Evolutionary conservation across 1,140 invertebrate genomes (phyloP).

Genomic region (Aphaenogaster ashmeadi): DNA sequence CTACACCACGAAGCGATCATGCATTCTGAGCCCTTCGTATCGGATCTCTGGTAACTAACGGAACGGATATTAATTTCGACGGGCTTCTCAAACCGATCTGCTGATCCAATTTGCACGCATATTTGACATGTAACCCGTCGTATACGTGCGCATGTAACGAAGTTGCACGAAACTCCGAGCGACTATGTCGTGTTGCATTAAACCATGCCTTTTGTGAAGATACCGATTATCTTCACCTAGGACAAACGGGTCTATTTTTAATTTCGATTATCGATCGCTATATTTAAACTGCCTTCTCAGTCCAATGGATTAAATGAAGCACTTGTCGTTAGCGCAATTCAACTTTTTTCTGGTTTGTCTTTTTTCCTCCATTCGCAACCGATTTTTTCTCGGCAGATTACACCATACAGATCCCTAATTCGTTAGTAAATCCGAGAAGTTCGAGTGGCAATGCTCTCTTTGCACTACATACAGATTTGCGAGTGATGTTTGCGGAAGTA

Average conservation of each 20-base stretch:
- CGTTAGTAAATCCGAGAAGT: conserved; percentile 77
- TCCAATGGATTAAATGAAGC: neutral
- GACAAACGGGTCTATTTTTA: neutral
- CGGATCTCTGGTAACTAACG: conserved; percentile 78
- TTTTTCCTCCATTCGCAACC: conserved; percentile 70
- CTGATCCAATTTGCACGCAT: conserved; percentile 79
- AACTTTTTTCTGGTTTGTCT: conserved; percentile 62
- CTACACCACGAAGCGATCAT: conserved; percentile 70
- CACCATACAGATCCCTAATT: conserved; percentile 81
- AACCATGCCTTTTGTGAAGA: neutral
- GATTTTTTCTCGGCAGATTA: conserved; percentile 74
- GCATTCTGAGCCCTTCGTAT: conserved; percentile 74
- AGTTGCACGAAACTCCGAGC: conserved; percentile 30
- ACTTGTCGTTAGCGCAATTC: neutral
- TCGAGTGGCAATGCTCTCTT: conserved; percentile 66
- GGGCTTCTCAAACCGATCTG: conserved; percentile 76
- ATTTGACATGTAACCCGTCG: conserved; percentile 62
- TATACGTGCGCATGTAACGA: conserved; percentile 30
- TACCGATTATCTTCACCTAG: neutral
- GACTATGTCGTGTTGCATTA: conserved; percentile 42
- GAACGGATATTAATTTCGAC: conserved; percentile 82
- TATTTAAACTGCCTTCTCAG: neutral
- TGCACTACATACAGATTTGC: conserved; percentile 72
- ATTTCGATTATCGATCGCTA: neutral
- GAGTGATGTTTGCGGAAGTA: conserved; percentile 77